Evolutionary conservation across 2,797 vertebrate species (phyloP).

Genomic region (Lophius americanus): DNA sequence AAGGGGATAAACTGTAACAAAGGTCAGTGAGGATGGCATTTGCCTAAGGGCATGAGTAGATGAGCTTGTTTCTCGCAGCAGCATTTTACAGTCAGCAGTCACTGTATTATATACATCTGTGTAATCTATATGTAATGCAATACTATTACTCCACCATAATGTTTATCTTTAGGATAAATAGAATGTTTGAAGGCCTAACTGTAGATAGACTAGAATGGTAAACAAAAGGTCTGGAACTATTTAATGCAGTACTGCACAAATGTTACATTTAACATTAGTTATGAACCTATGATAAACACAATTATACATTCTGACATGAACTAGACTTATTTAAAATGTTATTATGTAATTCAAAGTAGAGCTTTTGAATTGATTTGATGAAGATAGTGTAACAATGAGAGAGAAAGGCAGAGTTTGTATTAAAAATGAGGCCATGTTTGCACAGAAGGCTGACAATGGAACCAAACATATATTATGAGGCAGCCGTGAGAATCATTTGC

Average conservation of each 20-base stretch:
- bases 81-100: background rate
- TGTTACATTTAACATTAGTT: too few relatives aligned
- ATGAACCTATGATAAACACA: too few relatives aligned
- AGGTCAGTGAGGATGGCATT: slow-evolving; percentile 24
- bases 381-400: too few relatives aligned
- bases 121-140: background rate
- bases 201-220: too few relatives aligned
- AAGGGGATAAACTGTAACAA: slow-evolving; percentile 23
- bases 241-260: too few relatives aligned
- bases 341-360: too few relatives aligned
- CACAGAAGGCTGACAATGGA: slow-evolving; percentile 6
- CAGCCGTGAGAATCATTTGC: background rate
- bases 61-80: slow-evolving; percentile 17
- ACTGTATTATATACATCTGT: background rate
- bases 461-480: background rate
- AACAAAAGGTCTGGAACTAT: too few relatives aligned
- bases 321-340: too few relatives aligned
- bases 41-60: slow-evolving; percentile 5
- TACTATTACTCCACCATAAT: background rate
- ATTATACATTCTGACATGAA: too few relatives aligned
- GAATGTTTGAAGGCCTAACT: too few relatives aligned
- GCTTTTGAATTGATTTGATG: too few relatives aligned
- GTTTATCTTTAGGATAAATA: too few relatives aligned
- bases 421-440: background rate
- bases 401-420: background rate